Evolutionary conservation across 1,140 invertebrate genomes (phyloP), one percentile per base, ranked within the genome.

Genomic region (Andricus grossulariae): DNA sequence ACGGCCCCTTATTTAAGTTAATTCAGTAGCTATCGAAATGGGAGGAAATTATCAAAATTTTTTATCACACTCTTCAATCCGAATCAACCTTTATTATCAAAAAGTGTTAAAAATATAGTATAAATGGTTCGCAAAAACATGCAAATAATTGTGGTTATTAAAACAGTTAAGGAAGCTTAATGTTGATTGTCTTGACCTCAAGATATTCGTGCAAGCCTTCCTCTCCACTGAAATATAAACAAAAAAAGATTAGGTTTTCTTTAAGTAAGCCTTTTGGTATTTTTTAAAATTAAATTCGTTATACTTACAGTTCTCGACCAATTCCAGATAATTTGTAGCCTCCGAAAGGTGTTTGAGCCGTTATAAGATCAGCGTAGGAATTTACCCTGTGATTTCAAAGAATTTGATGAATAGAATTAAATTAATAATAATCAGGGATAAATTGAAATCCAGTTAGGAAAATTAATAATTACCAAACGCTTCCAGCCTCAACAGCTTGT

Each of bases 241-340:
- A 82, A 50, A 45, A 10, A 25, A 72, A 57, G 0, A 32, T 39
- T 32, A 25, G 55, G 49, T 71, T 54, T 21, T 74, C 16, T 0
- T 5, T 54, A 50, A 19, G 57, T 72, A 21, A 45, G 16, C 73
- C 50, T 54, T 71, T 74, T 7, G 25, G 13, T 57, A 21, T 16
- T 25, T 15, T 13, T 21, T 0, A 10, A 25, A 49, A 49, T 72
- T 12, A 60, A 45, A 19, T 45, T 45, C 10, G 0, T 51, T 32
- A 50, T 79, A 92, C 93, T 93, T 92, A 95, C 94, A 96, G 88
- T 91, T 97, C 97, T 80, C 96, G 93, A 15, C 97, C 97, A 81
- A 95, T 93, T 57, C 97, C 97, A 50, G 97, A 97, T 88, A 95
- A 93, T 88, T 98, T 98, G 88, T 93, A 98, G 15, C 97, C 97